Conservation (phyloP, 1,140 invertebrate species). For the Euura lappo region DNA sequence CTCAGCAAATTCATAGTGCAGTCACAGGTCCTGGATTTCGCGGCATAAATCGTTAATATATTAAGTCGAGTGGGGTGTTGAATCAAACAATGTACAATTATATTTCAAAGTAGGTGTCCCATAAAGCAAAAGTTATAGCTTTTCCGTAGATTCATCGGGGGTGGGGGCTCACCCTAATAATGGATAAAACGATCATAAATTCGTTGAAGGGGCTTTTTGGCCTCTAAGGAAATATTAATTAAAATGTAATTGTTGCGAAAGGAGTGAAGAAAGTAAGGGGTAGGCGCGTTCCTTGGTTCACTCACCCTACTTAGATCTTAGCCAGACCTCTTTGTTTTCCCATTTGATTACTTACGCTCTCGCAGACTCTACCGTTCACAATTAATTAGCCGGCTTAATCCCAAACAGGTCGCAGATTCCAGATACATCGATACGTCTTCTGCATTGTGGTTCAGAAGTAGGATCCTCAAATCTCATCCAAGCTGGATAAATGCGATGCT, state of each 20-base stretch:
- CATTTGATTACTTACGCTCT: constrained; percentile 35
- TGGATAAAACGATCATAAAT: constrained; percentile 65
- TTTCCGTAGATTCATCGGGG: not conserved
- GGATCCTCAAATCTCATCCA: too few species aligned
- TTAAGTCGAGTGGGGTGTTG: not conserved
- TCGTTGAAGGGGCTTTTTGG: constrained; percentile 56
- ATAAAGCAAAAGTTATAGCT: constrained; percentile 4
- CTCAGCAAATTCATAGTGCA: not conserved
- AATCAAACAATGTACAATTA: constrained; percentile 6
- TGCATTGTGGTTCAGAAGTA: too few species aligned
- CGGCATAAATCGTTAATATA: not conserved
- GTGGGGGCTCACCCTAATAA: constrained; percentile 51
- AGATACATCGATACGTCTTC: too few species aligned
- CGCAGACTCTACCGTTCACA: not conserved
- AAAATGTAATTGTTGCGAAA: constrained; percentile 63
- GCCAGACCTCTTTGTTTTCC: constrained; percentile 41
- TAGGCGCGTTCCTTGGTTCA: not conserved
- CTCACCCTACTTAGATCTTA: constrained; percentile 33
- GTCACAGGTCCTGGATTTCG: too few species aligned
- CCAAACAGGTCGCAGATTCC: not conserved
- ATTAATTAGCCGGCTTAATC: constrained; percentile 15
- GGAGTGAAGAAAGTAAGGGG: constrained; percentile 34
- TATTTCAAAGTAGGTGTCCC: constrained; percentile 2
- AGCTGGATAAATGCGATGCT: too few species aligned
- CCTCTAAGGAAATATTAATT: constrained; percentile 64